Evolutionary conservation across 1,140 invertebrate genomes (phyloP).

Genomic region (Diabrotica undecimpunctata): DNA sequence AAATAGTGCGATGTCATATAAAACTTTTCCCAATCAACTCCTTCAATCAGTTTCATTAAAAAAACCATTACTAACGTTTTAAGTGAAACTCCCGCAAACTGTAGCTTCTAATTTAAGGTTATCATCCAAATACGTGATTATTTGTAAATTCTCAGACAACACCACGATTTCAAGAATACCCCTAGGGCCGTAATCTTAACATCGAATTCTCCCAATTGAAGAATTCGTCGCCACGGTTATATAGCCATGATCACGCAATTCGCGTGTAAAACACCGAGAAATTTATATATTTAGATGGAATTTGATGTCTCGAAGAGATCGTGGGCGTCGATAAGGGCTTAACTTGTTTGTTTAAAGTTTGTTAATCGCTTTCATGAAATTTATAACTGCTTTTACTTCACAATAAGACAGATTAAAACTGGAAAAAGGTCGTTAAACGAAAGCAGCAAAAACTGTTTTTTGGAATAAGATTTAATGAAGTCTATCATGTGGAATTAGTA

Average conservation of each 20-base stretch:
- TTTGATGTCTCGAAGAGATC: not conserved
- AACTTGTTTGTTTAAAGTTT: conserved; percentile 1
- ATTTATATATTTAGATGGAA: conserved; percentile 3
- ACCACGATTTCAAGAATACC: too few species aligned
- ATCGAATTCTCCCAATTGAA: not conserved
- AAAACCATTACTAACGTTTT: too few species aligned
- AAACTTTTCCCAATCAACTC: too few species aligned
- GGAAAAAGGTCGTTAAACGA: not conserved
- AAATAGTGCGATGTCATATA: too few species aligned
- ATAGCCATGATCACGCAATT: not conserved
- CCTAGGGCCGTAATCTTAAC: not conserved
- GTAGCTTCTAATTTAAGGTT: too few species aligned
- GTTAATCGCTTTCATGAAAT: not conserved
- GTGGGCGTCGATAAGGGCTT: conserved; percentile 1
- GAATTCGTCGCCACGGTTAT: not conserved
- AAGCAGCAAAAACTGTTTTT: not conserved
- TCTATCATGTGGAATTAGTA: too few species aligned
- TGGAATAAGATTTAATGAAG: not conserved
- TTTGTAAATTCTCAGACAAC: too few species aligned
- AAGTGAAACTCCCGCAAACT: too few species aligned
- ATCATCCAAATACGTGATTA: too few species aligned
- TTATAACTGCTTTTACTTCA: not conserved
- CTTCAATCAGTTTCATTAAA: too few species aligned
- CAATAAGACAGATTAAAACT: not conserved
- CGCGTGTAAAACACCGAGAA: conserved; percentile 1